A percentile compares a stretch with the other conserved stretches of the same genome.
phyloP scores from a whole-genome alignment of 2,113 vertebrate genomes.

The Hemibagrus wyckioides region DNA sequence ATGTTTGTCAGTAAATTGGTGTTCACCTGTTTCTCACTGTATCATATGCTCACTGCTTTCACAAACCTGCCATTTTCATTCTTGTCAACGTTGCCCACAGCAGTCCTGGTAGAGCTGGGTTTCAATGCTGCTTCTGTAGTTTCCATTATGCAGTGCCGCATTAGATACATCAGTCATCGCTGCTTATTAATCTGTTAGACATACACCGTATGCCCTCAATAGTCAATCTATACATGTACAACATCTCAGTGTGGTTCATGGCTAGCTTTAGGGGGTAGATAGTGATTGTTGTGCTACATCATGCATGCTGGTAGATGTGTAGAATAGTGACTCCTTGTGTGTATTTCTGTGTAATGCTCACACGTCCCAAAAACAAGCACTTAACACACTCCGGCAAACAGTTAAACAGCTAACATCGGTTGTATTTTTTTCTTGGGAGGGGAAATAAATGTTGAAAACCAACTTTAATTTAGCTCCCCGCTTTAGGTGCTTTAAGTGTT shows the following conservation, averaged over 20 bases:
- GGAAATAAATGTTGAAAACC: background rate
- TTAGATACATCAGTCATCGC: constrained; percentile 10
- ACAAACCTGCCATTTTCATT: constrained; percentile 45
- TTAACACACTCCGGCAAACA: constrained; percentile 27
- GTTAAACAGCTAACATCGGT: background rate
- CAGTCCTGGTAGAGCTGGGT: constrained; percentile 14
- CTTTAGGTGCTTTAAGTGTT: background rate
- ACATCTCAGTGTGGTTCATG: constrained; percentile 24
- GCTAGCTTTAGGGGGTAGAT: constrained; percentile 23
- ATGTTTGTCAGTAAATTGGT: constrained; percentile 69
- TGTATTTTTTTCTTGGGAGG: background rate
- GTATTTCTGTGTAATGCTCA: constrained; percentile 37
- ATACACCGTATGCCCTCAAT: constrained; percentile 47
- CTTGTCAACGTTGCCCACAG: constrained; percentile 12
- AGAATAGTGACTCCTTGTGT: constrained; percentile 41
- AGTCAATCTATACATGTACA: constrained; percentile 5
- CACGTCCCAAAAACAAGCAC: background rate
- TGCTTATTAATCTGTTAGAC: constrained; percentile 30
- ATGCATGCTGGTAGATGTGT: constrained; percentile 38
- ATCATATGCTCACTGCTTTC: constrained; percentile 48
- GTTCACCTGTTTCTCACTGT: constrained; percentile 59
- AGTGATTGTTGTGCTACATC: constrained; percentile 10
- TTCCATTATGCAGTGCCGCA: constrained; percentile 21
- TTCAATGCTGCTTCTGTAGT: constrained; percentile 20
- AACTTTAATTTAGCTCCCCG: background rate